Percentiles rank a stretch among this genome's conserved stretches.
Conservation (phyloP, 2,113 vertebrate genomes). For the Smithornis capensis region DNA sequence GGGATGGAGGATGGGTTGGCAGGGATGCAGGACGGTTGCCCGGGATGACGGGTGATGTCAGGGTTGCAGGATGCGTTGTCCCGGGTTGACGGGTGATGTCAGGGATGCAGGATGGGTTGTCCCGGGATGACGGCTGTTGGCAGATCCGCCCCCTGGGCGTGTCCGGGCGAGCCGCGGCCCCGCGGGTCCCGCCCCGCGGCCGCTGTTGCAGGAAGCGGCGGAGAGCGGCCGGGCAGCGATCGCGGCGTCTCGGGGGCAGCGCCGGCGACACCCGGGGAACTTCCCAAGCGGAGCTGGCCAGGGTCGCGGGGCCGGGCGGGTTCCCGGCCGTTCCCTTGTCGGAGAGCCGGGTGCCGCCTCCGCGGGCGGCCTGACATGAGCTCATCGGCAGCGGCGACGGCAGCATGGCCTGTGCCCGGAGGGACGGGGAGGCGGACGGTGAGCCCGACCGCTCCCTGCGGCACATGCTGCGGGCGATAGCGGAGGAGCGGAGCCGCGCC, state of each 20-base stretch:
- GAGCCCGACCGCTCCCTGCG: constrained; percentile 43
- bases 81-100: not conserved
- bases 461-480: constrained; percentile 58
- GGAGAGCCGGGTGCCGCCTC: not conserved
- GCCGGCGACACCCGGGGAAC: not conserved
- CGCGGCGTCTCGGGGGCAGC: not conserved
- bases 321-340: not conserved
- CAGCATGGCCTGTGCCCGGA: constrained; percentile 33
- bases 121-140: not conserved
- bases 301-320: no score
- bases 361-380: constrained; percentile 50
- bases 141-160: not conserved
- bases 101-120: not conserved
- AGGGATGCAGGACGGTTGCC: not conserved
- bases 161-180: not conserved
- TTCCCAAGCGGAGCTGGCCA: not conserved
- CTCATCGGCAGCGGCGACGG: constrained; percentile 3
- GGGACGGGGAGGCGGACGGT: constrained; percentile 20
- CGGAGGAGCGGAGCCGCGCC: constrained; percentile 50
- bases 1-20: not conserved
- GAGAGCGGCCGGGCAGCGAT: not conserved
- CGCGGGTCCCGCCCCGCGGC: not conserved
- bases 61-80: not conserved
- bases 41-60: not conserved
- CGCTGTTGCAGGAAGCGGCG: not conserved